phyloP scores from a whole-genome alignment of 1,140 invertebrate species.

The Carposina sasakii region DNA sequence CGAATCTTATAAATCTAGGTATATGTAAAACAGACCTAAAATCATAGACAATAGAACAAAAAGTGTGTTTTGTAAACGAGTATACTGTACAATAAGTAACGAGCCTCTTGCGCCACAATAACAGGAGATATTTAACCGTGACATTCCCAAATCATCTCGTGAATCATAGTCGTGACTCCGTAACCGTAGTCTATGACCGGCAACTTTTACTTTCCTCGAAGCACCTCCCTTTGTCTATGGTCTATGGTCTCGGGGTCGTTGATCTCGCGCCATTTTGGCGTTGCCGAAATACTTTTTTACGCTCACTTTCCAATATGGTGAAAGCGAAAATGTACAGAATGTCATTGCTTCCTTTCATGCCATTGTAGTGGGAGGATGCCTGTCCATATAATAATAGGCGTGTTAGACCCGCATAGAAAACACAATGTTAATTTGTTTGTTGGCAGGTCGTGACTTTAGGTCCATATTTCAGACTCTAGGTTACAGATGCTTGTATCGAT shows the following conservation, averaged over 20 bases:
- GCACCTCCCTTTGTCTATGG: slow-evolving; percentile 61
- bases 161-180: slow-evolving; percentile 56
- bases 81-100: too few relatives aligned
- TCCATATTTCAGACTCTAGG: too few relatives aligned
- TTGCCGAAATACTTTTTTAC: slow-evolving; percentile 72
- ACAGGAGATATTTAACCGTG: too few relatives aligned
- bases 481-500: too few relatives aligned
- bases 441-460: too few relatives aligned
- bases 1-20: too few relatives aligned
- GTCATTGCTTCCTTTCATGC: slow-evolving; percentile 69
- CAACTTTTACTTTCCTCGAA: slow-evolving; percentile 65
- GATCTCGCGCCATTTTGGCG: slow-evolving; percentile 58
- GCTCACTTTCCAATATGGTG: slow-evolving; percentile 71
- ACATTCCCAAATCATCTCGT: slow-evolving; percentile 68
- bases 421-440: too few relatives aligned
- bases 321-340: slow-evolving; percentile 71
- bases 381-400: slow-evolving; percentile 50
- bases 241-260: slow-evolving; percentile 59
- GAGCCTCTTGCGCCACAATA: too few relatives aligned
- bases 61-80: too few relatives aligned
- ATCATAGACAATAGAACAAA: too few relatives aligned
- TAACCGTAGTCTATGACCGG: slow-evolving; percentile 27
- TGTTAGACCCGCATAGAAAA: slow-evolving; percentile 30
- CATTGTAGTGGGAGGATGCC: slow-evolving; percentile 65
- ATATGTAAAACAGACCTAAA: too few relatives aligned